Percentiles rank a stretch among this genome's conserved stretches.
Evolutionary conservation across 2,797 vertebrate genomes (phyloP).

Genomic region (Nyctalus aviator): DNA sequence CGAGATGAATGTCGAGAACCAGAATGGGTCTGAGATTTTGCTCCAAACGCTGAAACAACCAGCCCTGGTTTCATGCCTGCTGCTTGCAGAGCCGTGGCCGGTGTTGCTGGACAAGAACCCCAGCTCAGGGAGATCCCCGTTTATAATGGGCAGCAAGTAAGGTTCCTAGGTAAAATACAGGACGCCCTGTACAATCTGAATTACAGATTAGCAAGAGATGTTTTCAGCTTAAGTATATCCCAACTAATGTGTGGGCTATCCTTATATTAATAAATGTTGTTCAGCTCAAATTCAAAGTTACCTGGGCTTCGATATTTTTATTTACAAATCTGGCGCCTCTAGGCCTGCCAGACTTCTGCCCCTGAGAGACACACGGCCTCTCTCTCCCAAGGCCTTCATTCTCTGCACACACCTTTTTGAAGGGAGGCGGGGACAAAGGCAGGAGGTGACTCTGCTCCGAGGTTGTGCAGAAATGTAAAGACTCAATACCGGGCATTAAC

Average conservation of each 20-base stretch:
- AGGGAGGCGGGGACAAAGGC: fast-evolving
- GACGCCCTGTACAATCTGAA: background rate
- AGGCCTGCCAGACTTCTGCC: too few species aligned
- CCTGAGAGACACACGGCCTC: fast-evolving
- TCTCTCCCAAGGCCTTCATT: background rate
- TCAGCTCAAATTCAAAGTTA: background rate
- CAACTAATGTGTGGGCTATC: background rate
- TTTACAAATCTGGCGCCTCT: background rate
- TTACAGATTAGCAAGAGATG: background rate
- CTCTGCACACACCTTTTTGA: background rate
- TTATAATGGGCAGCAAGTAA: background rate
- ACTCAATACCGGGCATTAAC: background rate
- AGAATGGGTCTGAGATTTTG: background rate
- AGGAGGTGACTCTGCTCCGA: background rate
- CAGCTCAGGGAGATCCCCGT: background rate
- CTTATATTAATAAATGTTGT: background rate
- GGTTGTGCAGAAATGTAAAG: background rate
- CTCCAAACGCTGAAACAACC: background rate
- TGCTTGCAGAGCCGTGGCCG: fast-evolving
- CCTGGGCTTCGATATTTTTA: background rate
- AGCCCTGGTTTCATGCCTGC: fast-evolving
- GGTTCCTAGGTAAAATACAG: background rate
- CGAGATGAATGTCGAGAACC: background rate
- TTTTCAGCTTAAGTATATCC: background rate
- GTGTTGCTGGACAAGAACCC: too few species aligned